These are phyloP conservation scores for Lethrus apterus DNA, from an alignment of 1,140 invertebrate species.

Conservation along the genomic window DNA sequence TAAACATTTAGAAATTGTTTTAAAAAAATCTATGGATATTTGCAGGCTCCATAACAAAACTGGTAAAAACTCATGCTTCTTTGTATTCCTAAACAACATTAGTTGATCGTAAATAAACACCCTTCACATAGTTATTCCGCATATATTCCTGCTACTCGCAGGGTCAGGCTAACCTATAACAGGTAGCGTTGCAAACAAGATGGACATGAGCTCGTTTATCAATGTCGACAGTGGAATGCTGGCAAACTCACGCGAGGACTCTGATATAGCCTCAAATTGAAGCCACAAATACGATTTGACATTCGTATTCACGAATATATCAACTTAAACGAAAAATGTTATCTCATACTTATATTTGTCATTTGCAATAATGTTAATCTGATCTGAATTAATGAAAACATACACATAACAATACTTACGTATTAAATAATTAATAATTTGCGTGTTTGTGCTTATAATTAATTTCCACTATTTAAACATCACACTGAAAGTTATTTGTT, in stretches of 20 bases:
- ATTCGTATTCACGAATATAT: slow-evolving; percentile 20
- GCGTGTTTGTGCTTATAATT: too few species aligned
- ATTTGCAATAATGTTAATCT: too few species aligned
- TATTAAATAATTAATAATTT: too few species aligned
- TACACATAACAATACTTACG: too few species aligned
- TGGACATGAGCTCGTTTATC: slow-evolving; percentile 21
- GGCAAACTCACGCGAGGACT: slow-evolving; percentile 12
- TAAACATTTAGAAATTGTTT: too few species aligned
- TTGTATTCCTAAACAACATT: slow-evolving; percentile 22
- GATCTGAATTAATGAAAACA: too few species aligned
- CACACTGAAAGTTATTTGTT: too few species aligned
- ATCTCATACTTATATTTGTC: too few species aligned
- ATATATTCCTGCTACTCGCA: slow-evolving; percentile 15
- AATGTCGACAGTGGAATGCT: slow-evolving; percentile 19
- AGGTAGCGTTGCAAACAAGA: slow-evolving; percentile 23
- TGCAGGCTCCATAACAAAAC: too few species aligned
- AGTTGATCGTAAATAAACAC: slow-evolving; percentile 24
- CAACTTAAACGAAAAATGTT: slow-evolving; percentile 17
- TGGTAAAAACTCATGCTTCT: too few species aligned
- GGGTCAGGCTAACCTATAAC: slow-evolving; percentile 19
- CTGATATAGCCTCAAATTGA: slow-evolving; percentile 22
- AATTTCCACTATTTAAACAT: too few species aligned
- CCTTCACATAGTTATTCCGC: slow-evolving; percentile 22
- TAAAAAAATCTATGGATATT: too few species aligned
- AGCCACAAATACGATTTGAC: slow-evolving; percentile 16